Evolutionary conservation across 2,113 vertebrate species (phyloP).

Genomic region (Brachypodius melanocephalos): DNA sequence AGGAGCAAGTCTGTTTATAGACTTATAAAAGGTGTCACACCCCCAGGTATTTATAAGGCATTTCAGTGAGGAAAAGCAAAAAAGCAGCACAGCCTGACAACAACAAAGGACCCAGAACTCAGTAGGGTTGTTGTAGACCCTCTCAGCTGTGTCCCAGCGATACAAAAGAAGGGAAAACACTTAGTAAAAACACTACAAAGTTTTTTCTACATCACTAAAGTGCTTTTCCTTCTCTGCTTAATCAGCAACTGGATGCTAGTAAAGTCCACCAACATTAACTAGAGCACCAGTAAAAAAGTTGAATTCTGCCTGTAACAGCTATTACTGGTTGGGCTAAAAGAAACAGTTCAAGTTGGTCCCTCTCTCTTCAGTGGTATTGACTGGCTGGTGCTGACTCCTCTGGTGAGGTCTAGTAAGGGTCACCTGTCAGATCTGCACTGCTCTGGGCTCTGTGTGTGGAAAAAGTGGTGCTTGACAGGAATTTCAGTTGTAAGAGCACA

Average conservation of each 20-base stretch:
- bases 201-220: neutral
- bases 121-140: neutral
- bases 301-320: neutral
- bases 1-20: neutral
- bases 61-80: neutral
- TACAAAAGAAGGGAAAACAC: neutral
- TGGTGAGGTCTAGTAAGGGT: neutral
- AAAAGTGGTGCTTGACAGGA: neutral
- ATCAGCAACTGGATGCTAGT: neutral
- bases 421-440: neutral
- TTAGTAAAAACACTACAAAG: neutral
- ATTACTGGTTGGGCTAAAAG: neutral
- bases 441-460: neutral
- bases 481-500: neutral
- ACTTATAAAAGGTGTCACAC: neutral
- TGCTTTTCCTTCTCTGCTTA: neutral
- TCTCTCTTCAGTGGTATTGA: neutral
- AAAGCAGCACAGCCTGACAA: neutral
- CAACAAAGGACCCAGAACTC: neutral
- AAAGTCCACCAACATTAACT: neutral
- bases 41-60: neutral
- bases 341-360: neutral
- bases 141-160: accelerated
- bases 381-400: neutral
- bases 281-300: neutral